Conservation (phyloP, 2,888 invertebrate species). For the Morinoia aosen region DNA sequence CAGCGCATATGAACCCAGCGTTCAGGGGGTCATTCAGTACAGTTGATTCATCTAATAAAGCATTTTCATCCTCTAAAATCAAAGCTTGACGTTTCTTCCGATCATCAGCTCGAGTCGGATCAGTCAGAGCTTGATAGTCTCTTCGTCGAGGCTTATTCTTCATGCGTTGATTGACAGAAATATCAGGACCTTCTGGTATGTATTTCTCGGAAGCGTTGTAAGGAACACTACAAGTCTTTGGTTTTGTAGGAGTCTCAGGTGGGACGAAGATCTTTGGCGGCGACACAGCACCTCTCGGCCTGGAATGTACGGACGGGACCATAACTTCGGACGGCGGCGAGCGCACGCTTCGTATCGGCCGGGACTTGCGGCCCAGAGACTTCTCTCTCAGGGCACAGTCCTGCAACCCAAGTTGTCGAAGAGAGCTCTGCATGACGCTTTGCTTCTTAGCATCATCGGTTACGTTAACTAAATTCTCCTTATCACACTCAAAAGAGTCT, state of each 20-base stretch:
- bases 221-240: constrained; percentile 28
- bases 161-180: not conserved
- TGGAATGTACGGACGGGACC: constrained; percentile 38
- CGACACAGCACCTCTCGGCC: not conserved
- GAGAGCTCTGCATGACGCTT: constrained; percentile 25
- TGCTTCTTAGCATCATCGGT: constrained; percentile 15
- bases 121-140: constrained; percentile 26
- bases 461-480: not conserved
- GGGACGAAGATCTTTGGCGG: constrained; percentile 27
- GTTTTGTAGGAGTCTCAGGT: not conserved
- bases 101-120: not conserved
- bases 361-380: constrained; percentile 1
- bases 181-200: not conserved
- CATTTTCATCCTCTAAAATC: constrained; percentile 1
- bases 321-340: constrained; percentile 40
- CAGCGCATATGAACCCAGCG: constrained; percentile 22
- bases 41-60: constrained; percentile 18
- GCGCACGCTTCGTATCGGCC: not conserved
- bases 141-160: constrained; percentile 16
- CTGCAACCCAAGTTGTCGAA: constrained; percentile 6
- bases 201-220: not conserved
- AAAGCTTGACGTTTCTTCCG: constrained; percentile 24
- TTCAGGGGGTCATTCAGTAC: constrained; percentile 10
- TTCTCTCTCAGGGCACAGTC: constrained; percentile 8
- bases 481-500: constrained; percentile 39